A percentile compares a stretch with the other conserved stretches of the same genome.
Conservation (phyloP, 2,797 vertebrate species). For the Picus viridis region DNA sequence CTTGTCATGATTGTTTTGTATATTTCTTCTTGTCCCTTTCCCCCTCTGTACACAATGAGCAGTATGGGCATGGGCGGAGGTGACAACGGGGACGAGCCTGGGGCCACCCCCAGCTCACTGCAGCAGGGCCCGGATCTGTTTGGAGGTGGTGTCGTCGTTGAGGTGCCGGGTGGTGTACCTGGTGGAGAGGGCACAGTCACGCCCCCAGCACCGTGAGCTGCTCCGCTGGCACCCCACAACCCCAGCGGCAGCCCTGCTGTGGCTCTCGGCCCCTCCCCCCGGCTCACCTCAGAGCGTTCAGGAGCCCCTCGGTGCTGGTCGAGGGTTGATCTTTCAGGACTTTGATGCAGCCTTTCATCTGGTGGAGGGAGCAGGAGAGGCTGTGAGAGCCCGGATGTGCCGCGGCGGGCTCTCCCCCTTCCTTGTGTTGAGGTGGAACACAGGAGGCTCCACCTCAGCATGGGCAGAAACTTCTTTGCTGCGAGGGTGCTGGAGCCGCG, state of each 20-base stretch:
- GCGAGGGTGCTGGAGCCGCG: too few species aligned
- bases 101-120: slow-evolving; percentile 80
- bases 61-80: slow-evolving; percentile 82
- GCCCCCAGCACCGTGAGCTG: fast-evolving
- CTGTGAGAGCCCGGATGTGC: fast-evolving
- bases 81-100: slow-evolving; percentile 66
- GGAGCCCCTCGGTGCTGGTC: slow-evolving; percentile 91
- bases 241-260: fast-evolving
- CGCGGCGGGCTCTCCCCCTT: fast-evolving
- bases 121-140: slow-evolving; percentile 93
- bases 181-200: neutral
- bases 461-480: too few species aligned
- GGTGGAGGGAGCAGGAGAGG: slow-evolving; percentile 21
- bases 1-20: neutral
- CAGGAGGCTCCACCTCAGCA: too few species aligned
- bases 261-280: fast-evolving
- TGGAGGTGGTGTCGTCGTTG: slow-evolving; percentile 93
- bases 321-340: slow-evolving; percentile 93
- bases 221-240: neutral
- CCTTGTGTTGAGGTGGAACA: too few species aligned
- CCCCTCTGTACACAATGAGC: slow-evolving; percentile 86
- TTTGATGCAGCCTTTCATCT: slow-evolving; percentile 97
- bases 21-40: neutral
- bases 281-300: slow-evolving; percentile 89
- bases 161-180: slow-evolving; percentile 93